phyloP scores from a whole-genome alignment of 2,113 vertebrate species.

The Phyllostomus hastatus region DNA sequence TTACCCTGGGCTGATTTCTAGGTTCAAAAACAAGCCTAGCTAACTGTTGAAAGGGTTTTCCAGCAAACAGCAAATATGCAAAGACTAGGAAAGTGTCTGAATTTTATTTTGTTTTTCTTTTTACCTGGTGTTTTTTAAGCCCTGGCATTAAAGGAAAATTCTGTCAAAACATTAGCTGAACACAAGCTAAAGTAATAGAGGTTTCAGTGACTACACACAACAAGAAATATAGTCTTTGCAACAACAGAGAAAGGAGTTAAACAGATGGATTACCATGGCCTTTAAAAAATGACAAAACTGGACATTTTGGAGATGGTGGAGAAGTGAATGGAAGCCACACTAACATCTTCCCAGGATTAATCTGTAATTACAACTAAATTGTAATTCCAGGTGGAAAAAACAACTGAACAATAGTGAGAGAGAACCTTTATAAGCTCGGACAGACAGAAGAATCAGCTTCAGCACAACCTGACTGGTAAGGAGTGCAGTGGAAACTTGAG shows the following conservation, averaged over 20 bases:
- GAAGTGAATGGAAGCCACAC: too few species aligned
- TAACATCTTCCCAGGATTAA: too few species aligned
- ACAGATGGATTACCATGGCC: not conserved
- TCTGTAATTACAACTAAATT: too few species aligned
- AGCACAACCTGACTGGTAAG: too few species aligned
- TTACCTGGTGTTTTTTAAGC: not conserved
- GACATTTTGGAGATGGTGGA: too few species aligned
- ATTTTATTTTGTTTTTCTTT: not conserved
- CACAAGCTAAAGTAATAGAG: not conserved
- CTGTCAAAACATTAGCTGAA: not conserved
- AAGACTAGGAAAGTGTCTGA: not conserved
- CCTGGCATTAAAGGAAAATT: not conserved
- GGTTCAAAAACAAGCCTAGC: not conserved
- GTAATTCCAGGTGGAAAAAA: too few species aligned
- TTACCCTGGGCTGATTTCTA: not conserved
- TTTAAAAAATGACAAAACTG: not conserved
- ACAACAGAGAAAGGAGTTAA: not conserved
- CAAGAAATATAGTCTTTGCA: not conserved
- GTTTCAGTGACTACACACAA: not conserved
- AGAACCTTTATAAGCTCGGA: too few species aligned
- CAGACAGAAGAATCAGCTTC: too few species aligned
- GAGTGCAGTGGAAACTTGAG: too few species aligned
- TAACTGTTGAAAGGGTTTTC: too few species aligned
- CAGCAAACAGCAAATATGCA: not conserved
- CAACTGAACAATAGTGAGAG: too few species aligned